Evolutionary conservation across 2,797 vertebrate species (phyloP), one percentile per base, ranked within the genome.

Genomic region (Lithobates pipiens): DNA sequence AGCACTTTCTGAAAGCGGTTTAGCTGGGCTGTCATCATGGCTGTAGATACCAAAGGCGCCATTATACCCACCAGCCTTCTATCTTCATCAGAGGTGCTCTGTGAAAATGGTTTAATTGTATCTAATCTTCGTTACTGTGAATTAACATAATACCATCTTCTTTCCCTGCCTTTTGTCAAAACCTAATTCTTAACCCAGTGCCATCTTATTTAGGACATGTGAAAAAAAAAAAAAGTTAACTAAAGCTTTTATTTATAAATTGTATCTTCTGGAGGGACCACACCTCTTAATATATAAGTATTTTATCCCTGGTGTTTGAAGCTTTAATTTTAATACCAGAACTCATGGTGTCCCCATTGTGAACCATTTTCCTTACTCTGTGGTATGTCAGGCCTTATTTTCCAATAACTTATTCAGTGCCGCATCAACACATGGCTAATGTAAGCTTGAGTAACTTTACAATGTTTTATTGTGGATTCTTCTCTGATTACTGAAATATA

Each of bases 231-330:
- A n/a, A 46, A 50, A 77, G 8, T 32, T 29, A 34, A 32, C 10
- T 15, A 21, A 18, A 13, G 73, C 42, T 69, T 50, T 34, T 83
- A 68, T 68, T 68, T 27, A 39, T 81, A 50, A 61, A 18, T 71
- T 70, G 54, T 10, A 11, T 18, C 15, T 67, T 76, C 15, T 29
- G 79, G 67, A 54, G 74, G 73, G 79, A 72, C 73, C 80, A 74
- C 74, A 77, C 73, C 74, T 82, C 23, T 54, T 80, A 80, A 82
- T 82, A 75, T 85, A 82, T 82, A 16, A 44, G 21, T 67, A 70
- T 34, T 67, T 74, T 32, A n/a, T 61, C 13, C 18, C 72, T 63
- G 8, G 10, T 61, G 27, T 69, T 81, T 54, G 63, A 42, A 25
- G 69, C 25, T 73, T 67, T 46, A 11, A 13, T 57, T 80, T 50